phyloP scores from a whole-genome alignment of 2,888 invertebrate genomes.

The Ctena decussata region DNA sequence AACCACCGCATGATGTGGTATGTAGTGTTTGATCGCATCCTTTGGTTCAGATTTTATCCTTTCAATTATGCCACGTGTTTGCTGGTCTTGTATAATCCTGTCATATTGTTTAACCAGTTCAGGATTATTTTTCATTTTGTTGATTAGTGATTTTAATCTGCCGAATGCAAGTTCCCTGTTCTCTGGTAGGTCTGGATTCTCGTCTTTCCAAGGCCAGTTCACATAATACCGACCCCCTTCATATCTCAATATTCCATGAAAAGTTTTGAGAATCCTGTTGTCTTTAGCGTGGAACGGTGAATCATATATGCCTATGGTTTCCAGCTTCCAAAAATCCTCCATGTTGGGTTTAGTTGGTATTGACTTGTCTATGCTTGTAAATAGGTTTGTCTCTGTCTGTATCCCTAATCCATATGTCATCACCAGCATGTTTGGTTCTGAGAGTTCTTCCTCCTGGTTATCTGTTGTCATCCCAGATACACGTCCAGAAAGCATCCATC shows the following conservation, averaged over 20 bases:
- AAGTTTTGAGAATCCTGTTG: not conserved
- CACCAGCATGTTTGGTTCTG: not conserved
- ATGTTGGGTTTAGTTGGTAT: constrained; percentile 32
- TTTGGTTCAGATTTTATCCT: not conserved
- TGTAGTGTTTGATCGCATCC: constrained; percentile 27
- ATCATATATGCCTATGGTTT: constrained; percentile 24
- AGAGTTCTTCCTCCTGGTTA: not conserved
- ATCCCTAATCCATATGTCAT: not conserved
- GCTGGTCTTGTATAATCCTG: constrained; percentile 28
- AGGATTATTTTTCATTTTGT: constrained; percentile 18
- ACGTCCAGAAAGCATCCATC: constrained; percentile 9
- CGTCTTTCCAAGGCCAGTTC: constrained; percentile 46
- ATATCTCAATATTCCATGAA: constrained; percentile 21
- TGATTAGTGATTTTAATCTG: constrained; percentile 24
- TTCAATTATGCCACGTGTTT: constrained; percentile 38
- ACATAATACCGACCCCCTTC: constrained; percentile 25
- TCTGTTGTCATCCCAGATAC: too few species aligned
- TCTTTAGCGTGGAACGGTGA: not conserved
- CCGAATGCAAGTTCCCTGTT: constrained; percentile 30
- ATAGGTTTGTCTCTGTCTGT: not conserved
- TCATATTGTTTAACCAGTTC: constrained; percentile 24
- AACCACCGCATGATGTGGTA: constrained; percentile 37
- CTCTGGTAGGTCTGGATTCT: constrained; percentile 13
- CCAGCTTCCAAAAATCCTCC: constrained; percentile 40
- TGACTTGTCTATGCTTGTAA: not conserved